Conservation (phyloP, 2,797 vertebrate genomes). For the Pelobates cultripes region DNA sequence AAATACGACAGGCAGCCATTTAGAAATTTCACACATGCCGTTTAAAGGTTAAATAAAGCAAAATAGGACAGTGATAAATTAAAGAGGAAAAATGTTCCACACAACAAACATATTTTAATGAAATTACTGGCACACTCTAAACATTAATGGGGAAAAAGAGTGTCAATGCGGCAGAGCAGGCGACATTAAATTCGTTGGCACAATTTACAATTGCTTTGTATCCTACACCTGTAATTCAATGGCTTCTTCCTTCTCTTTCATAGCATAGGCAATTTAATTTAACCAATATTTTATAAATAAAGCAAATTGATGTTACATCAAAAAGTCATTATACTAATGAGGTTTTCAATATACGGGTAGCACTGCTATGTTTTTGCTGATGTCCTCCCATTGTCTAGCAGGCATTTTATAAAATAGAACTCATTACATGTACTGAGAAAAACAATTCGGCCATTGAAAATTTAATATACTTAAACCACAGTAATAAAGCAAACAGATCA, state of each 20-base stretch:
- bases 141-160: conserved; percentile 25
- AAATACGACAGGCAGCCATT: no score
- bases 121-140: conserved; percentile 28
- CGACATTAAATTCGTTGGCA: conserved; percentile 37
- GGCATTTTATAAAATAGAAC: conserved; percentile 37
- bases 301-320: conserved; percentile 50
- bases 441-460: conserved; percentile 31
- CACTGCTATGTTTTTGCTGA: conserved; percentile 34
- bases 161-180: conserved; percentile 22
- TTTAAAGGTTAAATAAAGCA: neutral
- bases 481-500: conserved; percentile 2
- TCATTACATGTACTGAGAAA: conserved; percentile 36
- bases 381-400: conserved; percentile 44
- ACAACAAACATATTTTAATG: conserved; percentile 23
- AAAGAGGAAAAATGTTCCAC: neutral
- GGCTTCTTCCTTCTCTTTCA: conserved; percentile 32
- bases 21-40: no score
- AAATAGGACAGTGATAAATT: neutral
- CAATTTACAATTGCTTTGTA: conserved; percentile 44
- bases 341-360: conserved; percentile 45
- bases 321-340: conserved; percentile 51
- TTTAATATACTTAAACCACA: conserved; percentile 25
- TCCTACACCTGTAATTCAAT: conserved; percentile 44
- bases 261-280: conserved; percentile 42
- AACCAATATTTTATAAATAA: conserved; percentile 53